These are phyloP conservation scores for Aproaerema taeniolella DNA, from an alignment of 2,888 invertebrate species.

Conservation along the genomic window DNA sequence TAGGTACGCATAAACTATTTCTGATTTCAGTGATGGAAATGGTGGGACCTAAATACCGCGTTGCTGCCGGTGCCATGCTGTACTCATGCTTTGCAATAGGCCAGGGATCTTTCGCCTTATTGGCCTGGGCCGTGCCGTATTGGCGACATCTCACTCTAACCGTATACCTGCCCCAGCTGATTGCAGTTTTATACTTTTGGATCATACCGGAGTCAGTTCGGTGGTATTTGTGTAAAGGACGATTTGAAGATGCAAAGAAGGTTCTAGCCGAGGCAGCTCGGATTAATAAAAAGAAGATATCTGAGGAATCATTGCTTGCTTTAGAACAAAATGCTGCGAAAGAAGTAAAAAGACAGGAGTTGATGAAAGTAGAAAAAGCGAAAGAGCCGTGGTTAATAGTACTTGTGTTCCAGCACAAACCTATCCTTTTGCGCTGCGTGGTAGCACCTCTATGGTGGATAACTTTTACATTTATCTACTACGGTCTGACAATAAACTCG, in stretches of 20 bases:
- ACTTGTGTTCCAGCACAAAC: constrained; percentile 41
- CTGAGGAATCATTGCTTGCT: constrained; percentile 39
- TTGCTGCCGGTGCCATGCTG: constrained; percentile 81
- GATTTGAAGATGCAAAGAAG: constrained; percentile 79
- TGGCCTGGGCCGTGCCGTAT: constrained; percentile 81
- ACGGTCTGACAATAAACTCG: constrained; percentile 81
- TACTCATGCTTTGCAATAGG: constrained; percentile 83
- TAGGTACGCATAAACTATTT: too few relatives aligned
- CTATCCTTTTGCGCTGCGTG: constrained; percentile 35
- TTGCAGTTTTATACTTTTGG: constrained; percentile 78
- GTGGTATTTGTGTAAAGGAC: constrained; percentile 84
- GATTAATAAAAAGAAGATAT: constrained; percentile 66
- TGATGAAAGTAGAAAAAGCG: constrained; percentile 30
- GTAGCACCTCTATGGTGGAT: constrained; percentile 79
- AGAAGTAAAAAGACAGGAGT: constrained; percentile 30
- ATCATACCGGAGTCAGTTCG: constrained; percentile 82
- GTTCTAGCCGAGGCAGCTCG: constrained; percentile 79
- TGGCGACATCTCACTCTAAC: constrained; percentile 82
- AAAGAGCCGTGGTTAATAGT: constrained; percentile 52
- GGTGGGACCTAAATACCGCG: constrained; percentile 82
- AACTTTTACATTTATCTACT: constrained; percentile 80
- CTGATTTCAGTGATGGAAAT: constrained; percentile 82
- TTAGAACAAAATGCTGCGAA: constrained; percentile 32
- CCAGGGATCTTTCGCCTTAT: constrained; percentile 79
- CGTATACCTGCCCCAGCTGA: constrained; percentile 81